phyloP scores from a whole-genome alignment of 2,797 vertebrate genomes.

The Cirrhinus mrigala region DNA sequence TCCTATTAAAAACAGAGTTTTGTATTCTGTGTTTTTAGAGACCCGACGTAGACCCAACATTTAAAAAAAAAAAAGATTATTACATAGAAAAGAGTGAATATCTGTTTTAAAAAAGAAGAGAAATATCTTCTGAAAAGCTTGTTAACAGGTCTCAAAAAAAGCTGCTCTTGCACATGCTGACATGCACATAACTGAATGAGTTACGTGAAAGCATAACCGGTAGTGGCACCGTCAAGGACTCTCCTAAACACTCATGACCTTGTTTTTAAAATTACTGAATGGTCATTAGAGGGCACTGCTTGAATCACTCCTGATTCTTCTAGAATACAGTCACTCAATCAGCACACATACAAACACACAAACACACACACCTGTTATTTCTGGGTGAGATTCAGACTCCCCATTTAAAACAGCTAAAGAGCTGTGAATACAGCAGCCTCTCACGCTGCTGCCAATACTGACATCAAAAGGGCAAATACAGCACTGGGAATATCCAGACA shows the following conservation, averaged over 20 bases:
- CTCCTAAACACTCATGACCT: not conserved
- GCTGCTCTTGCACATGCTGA: not conserved
- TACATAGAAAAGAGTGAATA: not conserved
- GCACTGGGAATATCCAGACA: constrained; percentile 23
- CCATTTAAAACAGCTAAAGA: constrained; percentile 15
- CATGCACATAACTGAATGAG: not conserved
- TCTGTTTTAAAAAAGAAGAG: not conserved
- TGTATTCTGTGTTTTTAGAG: not conserved
- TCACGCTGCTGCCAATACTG: constrained; percentile 12
- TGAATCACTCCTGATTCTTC: constrained; percentile 9
- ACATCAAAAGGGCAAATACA: constrained; percentile 48
- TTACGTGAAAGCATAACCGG: not conserved
- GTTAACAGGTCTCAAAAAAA: not conserved
- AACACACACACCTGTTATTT: constrained; percentile 45
- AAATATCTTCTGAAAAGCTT: not conserved
- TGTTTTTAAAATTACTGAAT: not conserved
- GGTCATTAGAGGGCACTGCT: not conserved
- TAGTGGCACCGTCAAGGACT: not conserved
- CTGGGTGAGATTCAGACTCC: constrained; percentile 16
- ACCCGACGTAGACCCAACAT: not conserved
- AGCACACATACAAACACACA: not conserved
- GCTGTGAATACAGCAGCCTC: constrained; percentile 31
- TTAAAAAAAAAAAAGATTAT: not conserved
- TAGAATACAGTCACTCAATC: not conserved
- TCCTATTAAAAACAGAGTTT: not conserved